phyloP scores from a whole-genome alignment of 2,888 invertebrate species.

The Rhopalosiphum nymphaeae region DNA sequence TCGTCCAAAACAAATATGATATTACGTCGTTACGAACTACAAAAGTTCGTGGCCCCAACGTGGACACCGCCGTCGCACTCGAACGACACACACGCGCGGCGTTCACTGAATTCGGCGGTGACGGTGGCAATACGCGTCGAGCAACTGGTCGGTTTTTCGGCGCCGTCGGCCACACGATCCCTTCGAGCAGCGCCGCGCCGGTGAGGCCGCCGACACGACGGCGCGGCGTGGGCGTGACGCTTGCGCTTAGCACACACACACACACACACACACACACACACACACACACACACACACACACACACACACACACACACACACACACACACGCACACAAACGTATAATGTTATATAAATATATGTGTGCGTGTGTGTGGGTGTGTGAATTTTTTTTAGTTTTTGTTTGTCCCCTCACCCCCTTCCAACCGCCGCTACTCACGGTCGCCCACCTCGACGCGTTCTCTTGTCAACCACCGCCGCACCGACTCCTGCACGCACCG shows the following conservation, averaged over 20 bases:
- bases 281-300: neutral
- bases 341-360: neutral
- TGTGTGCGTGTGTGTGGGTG: neutral
- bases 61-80: neutral
- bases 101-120: constrained; percentile 10
- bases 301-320: neutral
- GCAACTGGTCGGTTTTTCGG: constrained; percentile 62
- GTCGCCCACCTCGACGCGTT: neutral
- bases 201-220: constrained; percentile 31
- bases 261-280: neutral
- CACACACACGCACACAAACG: neutral
- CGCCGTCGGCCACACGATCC: constrained; percentile 19
- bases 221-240: constrained; percentile 52
- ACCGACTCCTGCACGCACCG: neutral
- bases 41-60: neutral
- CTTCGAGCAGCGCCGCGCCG: constrained; percentile 30
- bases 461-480: neutral
- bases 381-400: neutral
- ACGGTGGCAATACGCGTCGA: constrained; percentile 20
- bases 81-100: neutral
- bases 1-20: neutral
- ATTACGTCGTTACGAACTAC: neutral
- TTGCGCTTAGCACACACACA: constrained; percentile 41
- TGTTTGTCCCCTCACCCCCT: neutral
- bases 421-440: no score